phyloP scores from a whole-genome alignment of 2,113 vertebrate genomes.

The Trematocara marginatum region DNA sequence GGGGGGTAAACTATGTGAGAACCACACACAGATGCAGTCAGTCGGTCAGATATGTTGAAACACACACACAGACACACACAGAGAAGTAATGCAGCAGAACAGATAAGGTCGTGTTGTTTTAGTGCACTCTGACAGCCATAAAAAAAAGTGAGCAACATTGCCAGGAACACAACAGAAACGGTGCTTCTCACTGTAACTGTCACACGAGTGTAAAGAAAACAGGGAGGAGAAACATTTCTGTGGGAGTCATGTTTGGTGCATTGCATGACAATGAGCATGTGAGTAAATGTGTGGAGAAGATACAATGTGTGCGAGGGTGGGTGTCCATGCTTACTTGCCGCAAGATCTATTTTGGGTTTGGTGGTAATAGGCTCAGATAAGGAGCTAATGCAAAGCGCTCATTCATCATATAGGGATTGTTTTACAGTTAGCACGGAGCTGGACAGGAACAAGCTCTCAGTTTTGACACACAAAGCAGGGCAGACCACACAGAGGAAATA shows the following conservation, averaged over 20 bases:
- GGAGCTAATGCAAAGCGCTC: constrained; percentile 18
- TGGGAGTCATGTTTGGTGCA: not conserved
- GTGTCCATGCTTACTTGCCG: not conserved
- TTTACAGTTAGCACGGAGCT: constrained; percentile 35
- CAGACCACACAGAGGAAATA: constrained; percentile 54
- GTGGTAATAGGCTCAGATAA: constrained; percentile 21
- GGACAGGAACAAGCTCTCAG: constrained; percentile 5
- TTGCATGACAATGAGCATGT: not conserved
- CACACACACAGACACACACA: not conserved
- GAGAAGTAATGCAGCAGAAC: not conserved
- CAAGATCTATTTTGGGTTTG: constrained; percentile 13
- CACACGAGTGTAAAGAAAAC: not conserved
- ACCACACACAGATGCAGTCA: not conserved
- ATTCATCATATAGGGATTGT: constrained; percentile 38
- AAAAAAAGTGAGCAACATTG: not conserved
- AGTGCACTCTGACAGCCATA: not conserved
- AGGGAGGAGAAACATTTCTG: not conserved
- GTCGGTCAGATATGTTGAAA: not conserved
- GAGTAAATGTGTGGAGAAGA: not conserved
- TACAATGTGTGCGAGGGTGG: not conserved
- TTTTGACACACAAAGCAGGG: constrained; percentile 20
- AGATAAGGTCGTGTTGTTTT: not conserved
- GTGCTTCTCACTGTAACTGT: not conserved
- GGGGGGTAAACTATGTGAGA: not conserved
- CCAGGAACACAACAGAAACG: not conserved